Evolutionary conservation across 1,140 invertebrate genomes (phyloP), one percentile per base, ranked within the genome.

Genomic region (Ruditapes philippinarum): DNA sequence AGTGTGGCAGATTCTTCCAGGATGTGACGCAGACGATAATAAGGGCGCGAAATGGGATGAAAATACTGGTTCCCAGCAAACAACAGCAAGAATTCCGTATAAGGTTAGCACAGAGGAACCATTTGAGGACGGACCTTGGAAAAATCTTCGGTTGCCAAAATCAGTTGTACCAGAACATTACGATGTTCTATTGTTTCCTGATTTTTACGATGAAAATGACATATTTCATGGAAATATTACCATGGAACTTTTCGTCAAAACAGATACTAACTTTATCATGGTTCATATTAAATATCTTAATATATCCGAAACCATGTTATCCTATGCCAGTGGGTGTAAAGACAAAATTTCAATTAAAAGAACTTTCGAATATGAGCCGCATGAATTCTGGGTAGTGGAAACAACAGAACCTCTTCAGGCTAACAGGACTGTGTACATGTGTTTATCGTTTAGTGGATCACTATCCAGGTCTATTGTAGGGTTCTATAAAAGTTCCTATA

Each of bases 401-500:
- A 90, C 91, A 14, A 92, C 96, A n/a, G 95, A 96, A 0, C 36
- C 38, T 0, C 90, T 98, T 4, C 60, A 92, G 0, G 11, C 57
- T 17, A 62, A 81, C 33, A 57, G 54, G 7, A 81, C 51, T 4
- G 96, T 96, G 88, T 92, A 57, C 33, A 83, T 95, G 12, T 7
- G 74, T 4, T 89, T 96, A 25, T 95, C 97, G 54, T 98, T 98
- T 88, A 96, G 96, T 78, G 98, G 98, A 7, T 97, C 96, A 11
- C 94, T 98, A 28, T 95, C 95, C 1, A 96, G 96, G 2, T 96
- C 97, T 76, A 97, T 98, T 84, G 97, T 97, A n/a, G 98, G 98
- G 0, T 97, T 98, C 91, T 98, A 98, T 94, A 96, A 97, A 51
- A 98, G 98, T 94, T 96, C 96, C 36, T 98, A 98, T 94, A 96